phyloP scores from a whole-genome alignment of 2,113 vertebrate genomes.

The Cheilinus undulatus region DNA sequence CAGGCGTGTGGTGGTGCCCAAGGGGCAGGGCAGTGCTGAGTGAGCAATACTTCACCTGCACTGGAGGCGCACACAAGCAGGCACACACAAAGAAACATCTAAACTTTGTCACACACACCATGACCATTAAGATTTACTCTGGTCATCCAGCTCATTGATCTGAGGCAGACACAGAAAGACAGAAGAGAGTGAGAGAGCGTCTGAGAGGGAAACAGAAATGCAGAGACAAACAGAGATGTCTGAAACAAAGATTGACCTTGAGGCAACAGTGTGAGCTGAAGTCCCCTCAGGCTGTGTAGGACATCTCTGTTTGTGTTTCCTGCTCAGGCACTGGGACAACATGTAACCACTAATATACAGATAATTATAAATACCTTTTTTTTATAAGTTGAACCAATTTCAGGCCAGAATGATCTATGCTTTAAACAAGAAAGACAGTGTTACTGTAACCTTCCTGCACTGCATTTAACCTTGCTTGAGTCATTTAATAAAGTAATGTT shows the following conservation, averaged over 20 bases:
- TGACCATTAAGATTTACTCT: slow-evolving; percentile 73
- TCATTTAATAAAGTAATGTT: too few species aligned
- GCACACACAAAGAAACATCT: slow-evolving; percentile 18
- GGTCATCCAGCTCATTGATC: slow-evolving; percentile 72
- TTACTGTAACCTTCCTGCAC: too few species aligned
- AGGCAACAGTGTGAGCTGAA: slow-evolving; percentile 49
- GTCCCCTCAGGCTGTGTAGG: slow-evolving; percentile 32
- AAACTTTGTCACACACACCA: slow-evolving; percentile 59
- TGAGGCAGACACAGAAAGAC: slow-evolving; percentile 51
- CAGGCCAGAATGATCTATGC: neutral
- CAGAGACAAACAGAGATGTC: slow-evolving; percentile 37
- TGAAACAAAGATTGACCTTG: slow-evolving; percentile 62
- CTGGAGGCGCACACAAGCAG: slow-evolving; percentile 4
- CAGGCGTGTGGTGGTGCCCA: slow-evolving; percentile 73
- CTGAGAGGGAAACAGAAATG: slow-evolving; percentile 47
- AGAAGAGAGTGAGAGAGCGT: slow-evolving; percentile 4
- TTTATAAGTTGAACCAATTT: neutral
- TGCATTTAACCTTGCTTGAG: too few species aligned
- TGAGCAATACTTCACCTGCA: slow-evolving; percentile 77
- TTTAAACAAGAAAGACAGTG: neutral
- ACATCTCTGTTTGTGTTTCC: slow-evolving; percentile 22
- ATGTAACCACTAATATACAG: slow-evolving; percentile 10
- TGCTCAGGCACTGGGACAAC: slow-evolving; percentile 21
- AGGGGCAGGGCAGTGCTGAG: slow-evolving; percentile 75
- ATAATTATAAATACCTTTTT: slow-evolving; percentile 14